Evolutionary conservation across 2,888 invertebrate genomes (phyloP).

Genomic region (Cryptocheilus praepositus): DNA sequence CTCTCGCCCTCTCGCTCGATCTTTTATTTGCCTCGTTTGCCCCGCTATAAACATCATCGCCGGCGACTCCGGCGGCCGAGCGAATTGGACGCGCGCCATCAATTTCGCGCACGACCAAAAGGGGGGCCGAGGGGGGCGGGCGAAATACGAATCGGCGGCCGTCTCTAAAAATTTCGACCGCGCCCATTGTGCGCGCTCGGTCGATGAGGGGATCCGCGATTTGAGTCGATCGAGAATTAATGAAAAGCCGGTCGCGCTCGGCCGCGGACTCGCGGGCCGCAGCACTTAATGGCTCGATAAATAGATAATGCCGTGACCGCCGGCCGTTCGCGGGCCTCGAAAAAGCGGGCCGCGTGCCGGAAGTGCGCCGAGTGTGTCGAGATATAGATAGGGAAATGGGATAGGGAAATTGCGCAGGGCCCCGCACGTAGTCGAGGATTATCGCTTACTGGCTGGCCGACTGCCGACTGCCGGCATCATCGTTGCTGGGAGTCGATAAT

Average conservation of each 20-base stretch:
- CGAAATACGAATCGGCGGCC: too few relatives aligned
- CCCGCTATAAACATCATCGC: neutral
- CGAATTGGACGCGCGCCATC: slow-evolving; percentile 34
- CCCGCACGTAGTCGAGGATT: too few relatives aligned
- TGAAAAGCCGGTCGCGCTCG: slow-evolving; percentile 14
- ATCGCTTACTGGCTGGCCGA: too few relatives aligned
- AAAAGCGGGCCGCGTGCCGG: slow-evolving; percentile 18
- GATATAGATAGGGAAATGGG: too few relatives aligned
- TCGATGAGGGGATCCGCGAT: too few relatives aligned
- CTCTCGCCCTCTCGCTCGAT: too few relatives aligned
- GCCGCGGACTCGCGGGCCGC: slow-evolving; percentile 1
- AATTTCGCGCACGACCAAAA: slow-evolving; percentile 21
- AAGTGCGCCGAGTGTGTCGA: slow-evolving; percentile 33
- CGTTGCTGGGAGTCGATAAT: too few relatives aligned
- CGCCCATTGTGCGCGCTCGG: too few relatives aligned
- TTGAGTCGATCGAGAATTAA: slow-evolving; percentile 23
- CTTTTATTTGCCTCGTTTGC: neutral
- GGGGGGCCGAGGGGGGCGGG: too few relatives aligned
- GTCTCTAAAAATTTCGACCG: too few relatives aligned
- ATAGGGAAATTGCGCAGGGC: too few relatives aligned
- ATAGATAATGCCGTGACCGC: slow-evolving; percentile 40
- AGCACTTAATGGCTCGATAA: slow-evolving; percentile 45
- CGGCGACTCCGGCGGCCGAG: slow-evolving; percentile 7
- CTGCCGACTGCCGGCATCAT: too few relatives aligned
- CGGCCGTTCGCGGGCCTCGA: slow-evolving; percentile 19